Base-by-base conservation (phyloP, 2,888 invertebrate genomes). In the Athalia cordata region DNA sequence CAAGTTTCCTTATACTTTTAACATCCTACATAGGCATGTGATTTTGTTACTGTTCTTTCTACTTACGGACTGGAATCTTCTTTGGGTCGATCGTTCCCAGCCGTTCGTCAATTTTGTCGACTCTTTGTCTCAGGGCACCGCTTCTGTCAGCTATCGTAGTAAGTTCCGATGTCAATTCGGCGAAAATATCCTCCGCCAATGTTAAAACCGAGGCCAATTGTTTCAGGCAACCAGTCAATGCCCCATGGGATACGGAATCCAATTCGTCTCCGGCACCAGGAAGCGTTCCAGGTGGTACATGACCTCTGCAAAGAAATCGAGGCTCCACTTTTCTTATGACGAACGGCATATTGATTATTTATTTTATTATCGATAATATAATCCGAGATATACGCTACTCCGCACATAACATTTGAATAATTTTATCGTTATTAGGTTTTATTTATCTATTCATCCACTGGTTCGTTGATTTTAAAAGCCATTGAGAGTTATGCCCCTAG, bases 51-150 rank as follows among this genome's bases (percentile, higher is more conserved):
- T 64, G 45, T 7, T 29, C 1, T 29, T 29, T 81, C 77, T 92
- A 97, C 97, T 97, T 93, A 97, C 97, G 97, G 93, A 97, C 97
- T 95, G 96, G 94, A 89, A 97, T 96, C 91, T 95, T 95, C 93
- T 96, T 97, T 80, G 97, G 97, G 91, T 97, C 96, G 91, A 94
- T 95, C 82, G 92, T 92, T 86, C 92, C 93, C 86, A 96, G 95
- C 86, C 93, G 93, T 84, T 93, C 93, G 88, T 95, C 95, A 85
- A 97, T 93, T 84, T 91, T 92, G 84, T 92, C 92, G 85, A 97
- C 93, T 89, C 95, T 94, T 78, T 91, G 91, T 89, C 95, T 94
- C 78, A 97, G 93, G 72, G 91, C 91, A 80, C 94, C 94, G 79
- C 96, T 94, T 82, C 97, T 93, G 86, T 94, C 94, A 78, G 94